Base-by-base conservation (phyloP, 64 coral and sea anemone genomes). In the Pocillopora verrucosa region DNA sequence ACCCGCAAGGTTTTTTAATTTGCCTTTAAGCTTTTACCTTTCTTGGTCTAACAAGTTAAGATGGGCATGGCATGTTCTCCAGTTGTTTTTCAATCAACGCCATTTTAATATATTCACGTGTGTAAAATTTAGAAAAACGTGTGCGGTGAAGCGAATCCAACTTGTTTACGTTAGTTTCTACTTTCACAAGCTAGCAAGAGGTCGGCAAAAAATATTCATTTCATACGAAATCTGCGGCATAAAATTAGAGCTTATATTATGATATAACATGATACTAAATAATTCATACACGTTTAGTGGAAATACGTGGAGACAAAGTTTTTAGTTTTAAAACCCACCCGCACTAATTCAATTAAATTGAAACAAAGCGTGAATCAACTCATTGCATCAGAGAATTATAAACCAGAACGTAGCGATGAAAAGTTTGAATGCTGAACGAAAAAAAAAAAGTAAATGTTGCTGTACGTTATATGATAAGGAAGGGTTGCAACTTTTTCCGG, bases 281-380 rank as follows among this genome's bases (percentile, higher is more conserved):
- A 75, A 75, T 34, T 75, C 20, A 34, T 75, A 34, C 20, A 75
- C 25, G 20, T 75, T 75, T 25, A 75, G 73, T 75, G 73, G 0
- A 75, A 75, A 34, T 75, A 75, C 73, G 9, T 75, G 22, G 22
- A 75, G 4, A 75, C 73, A 34, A 75, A 75, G 36, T 60, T 60
- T 60, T 6, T 60, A 6, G 25, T 75, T 1, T 34, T 34, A 75
- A 34, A 75, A 41, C 20, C 25, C 73, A 75, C 73, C 1, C 20
- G 25, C 73, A 36, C 25, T 75, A 75, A 75, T 75, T 75, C 25
- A 75, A 75, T 75, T 75, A 75, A 75, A n/a, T n/a, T n/a, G n/a
- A n/a, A n/a, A n/a, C 73, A 75, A 75, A 34, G 20, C 73, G 73
- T 75, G 73, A 75, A 75, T 75, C 9, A 34, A 75, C 34, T 37